Percentiles rank a stretch among this genome's conserved stretches.
phyloP scores from a whole-genome alignment of 2,113 vertebrate genomes.

The Choloepus hoffmanni region DNA sequence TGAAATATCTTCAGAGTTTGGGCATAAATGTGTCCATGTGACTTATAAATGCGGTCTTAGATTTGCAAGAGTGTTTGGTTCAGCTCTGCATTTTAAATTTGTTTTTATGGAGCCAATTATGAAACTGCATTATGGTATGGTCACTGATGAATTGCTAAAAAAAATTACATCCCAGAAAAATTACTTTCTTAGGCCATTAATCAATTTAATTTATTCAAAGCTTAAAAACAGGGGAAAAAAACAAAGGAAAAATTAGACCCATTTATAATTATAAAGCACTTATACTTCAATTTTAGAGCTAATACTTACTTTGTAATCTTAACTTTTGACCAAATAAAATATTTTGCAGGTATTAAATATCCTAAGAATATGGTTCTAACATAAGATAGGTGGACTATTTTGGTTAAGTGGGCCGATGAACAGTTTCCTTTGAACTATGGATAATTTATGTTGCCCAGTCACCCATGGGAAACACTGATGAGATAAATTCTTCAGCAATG shows the following conservation, averaged over 20 bases:
- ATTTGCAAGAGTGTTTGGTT: background rate
- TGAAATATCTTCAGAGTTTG: background rate
- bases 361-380: background rate
- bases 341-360: background rate
- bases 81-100: background rate
- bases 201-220: background rate
- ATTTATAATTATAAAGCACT: background rate
- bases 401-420: background rate
- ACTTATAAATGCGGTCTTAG: background rate
- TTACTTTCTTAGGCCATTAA: background rate
- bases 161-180: background rate
- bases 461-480: background rate
- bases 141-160: background rate
- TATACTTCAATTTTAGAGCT: background rate
- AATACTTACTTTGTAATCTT: background rate
- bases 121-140: rapidly evolving
- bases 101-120: background rate
- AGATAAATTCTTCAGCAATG: background rate
- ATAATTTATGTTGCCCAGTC: rapidly evolving
- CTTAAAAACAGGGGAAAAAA: background rate
- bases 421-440: too few relatives aligned
- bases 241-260: background rate
- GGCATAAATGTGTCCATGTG: rapidly evolving
- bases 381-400: background rate
- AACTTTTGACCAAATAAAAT: background rate